phyloP scores from a whole-genome alignment of 2,113 vertebrate genomes.

The Callaeas wilsoni region DNA sequence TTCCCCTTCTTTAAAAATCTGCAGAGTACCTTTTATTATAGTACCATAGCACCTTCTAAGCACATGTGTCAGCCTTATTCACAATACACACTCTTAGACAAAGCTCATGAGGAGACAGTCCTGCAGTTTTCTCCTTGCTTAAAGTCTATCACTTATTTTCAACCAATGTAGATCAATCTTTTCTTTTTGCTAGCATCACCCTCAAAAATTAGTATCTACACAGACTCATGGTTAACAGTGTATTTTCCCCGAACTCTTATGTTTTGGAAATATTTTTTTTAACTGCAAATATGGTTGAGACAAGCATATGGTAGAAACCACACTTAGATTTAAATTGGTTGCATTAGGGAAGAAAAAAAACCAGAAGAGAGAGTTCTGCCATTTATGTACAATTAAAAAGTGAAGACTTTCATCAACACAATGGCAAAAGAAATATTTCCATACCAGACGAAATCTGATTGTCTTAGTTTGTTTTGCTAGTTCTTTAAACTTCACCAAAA shows the following conservation, averaged over 20 bases:
- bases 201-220: not conserved
- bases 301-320: conserved; percentile 74
- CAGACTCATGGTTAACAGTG: conserved; percentile 37
- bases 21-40: not conserved
- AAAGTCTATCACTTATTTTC: not conserved
- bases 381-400: conserved; percentile 52
- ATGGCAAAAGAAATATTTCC: conserved; percentile 41
- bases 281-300: conserved; percentile 60
- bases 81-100: not conserved
- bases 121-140: not conserved
- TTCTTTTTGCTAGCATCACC: not conserved
- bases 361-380: conserved; percentile 50
- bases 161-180: not conserved
- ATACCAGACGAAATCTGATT: not conserved
- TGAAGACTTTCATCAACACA: conserved; percentile 58
- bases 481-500: not conserved
- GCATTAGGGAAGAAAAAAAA: not conserved
- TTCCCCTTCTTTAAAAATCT: not conserved
- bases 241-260: conserved; percentile 57
- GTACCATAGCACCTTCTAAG: not conserved
- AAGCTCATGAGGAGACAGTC: not conserved
- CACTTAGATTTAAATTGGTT: conserved; percentile 72
- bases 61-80: not conserved
- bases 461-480: not conserved
- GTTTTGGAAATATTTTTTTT: conserved; percentile 68